Base-by-base conservation (phyloP, 1,140 invertebrate genomes). In the Drepana arcuata region DNA sequence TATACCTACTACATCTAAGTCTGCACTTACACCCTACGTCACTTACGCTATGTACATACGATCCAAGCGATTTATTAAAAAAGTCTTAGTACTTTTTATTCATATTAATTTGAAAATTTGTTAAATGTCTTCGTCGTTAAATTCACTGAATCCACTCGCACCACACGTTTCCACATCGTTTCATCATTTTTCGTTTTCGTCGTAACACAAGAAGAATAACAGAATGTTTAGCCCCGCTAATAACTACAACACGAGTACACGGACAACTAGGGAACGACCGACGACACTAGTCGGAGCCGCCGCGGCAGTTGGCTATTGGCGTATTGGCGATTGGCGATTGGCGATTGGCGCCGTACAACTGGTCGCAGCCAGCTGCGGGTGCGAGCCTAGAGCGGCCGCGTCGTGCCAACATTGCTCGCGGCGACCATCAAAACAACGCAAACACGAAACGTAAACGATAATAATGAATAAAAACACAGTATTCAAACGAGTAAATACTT, bases 21-120 rank as follows among this genome's bases (percentile, higher is more conserved):
- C 64, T 70, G 71, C 74, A 59, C 67, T 73, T 74, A 67, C 39
- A 46, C 37, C 45, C 67, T 73, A 71, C 65, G 56, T 64, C 61
- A 71, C 78, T 81, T 74, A 67, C 65, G 45, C 74, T 81, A 79
- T 81, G 63, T 80, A 81, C 78, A 82, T 79, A 79, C 72, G 58
- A 64, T 70, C 72, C 66, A 77, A 81, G 74, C 77, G 57, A 79
- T 73, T 72, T 62, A n/a, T 63, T 58, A 69, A 74, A 74, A 80
- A 81, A 75, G 65, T 77, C 69, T 75, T 77, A 75, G 71, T 80
- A 79, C 62, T 75, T 75, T 47, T 65, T 66, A 70, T 70, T n/a
- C 67, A 57, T 79, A 75, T 73, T 69, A 69, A 78, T 72, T 79
- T 77, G 70, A 74, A 81, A 82, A 82, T 82, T 82, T 79, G 78